A percentile compares a stretch with the other conserved stretches of the same genome.
Evolutionary conservation across 1,140 invertebrate species (phyloP).

Genomic region (Ceratosolen solmsi): DNA sequence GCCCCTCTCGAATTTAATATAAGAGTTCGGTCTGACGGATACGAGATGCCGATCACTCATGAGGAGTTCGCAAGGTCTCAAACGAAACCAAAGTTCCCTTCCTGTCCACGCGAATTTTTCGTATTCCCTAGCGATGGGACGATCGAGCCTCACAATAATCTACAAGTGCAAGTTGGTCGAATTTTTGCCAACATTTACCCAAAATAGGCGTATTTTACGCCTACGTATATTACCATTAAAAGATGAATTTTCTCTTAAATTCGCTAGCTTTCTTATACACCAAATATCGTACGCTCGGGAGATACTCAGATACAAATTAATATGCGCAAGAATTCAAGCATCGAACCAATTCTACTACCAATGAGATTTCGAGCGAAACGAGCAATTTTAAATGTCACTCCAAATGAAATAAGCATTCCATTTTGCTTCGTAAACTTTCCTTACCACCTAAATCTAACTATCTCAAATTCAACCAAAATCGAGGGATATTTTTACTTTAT

Average conservation of each 20-base stretch:
- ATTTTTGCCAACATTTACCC: no score
- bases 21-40: conserved; percentile 62
- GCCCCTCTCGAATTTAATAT: conserved; percentile 60
- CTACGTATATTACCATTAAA: no score
- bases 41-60: conserved; percentile 56
- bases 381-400: conserved; percentile 56
- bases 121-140: conserved; percentile 58
- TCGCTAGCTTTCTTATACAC: conserved; percentile 59
- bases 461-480: conserved; percentile 61
- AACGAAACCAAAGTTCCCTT: conserved; percentile 57
- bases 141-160: conserved; percentile 54
- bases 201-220: no score
- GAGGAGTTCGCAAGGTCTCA: conserved; percentile 57
- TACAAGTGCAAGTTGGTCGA: conserved; percentile 59
- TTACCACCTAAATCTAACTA: conserved; percentile 54
- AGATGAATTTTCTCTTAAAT: no score
- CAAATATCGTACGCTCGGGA: conserved; percentile 56
- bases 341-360: conserved; percentile 57
- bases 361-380: conserved; percentile 56
- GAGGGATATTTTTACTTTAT: conserved; percentile 64
- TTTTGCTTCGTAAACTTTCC: conserved; percentile 65
- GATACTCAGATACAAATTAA: conserved; percentile 55
- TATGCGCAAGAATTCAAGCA: conserved; percentile 59
- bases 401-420: conserved; percentile 57
- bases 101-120: conserved; percentile 63